Percentiles rank a stretch among this genome's conserved stretches.
Evolutionary conservation across 2,113 vertebrate genomes (phyloP).

Genomic region (Fulmarus glacialis): DNA sequence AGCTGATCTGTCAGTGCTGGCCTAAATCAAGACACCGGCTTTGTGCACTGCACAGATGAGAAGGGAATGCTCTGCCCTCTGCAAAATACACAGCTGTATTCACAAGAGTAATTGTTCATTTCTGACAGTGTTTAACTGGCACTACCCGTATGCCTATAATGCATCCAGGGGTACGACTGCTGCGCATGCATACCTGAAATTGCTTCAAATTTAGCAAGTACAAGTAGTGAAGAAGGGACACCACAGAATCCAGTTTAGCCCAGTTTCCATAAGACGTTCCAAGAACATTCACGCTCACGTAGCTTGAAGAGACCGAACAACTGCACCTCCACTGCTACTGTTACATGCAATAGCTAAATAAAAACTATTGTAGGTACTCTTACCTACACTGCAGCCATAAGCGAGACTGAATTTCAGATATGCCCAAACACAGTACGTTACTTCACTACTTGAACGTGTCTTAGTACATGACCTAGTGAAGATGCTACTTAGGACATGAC

Average conservation of each 20-base stretch:
- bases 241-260: neutral
- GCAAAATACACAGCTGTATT: neutral
- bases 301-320: neutral
- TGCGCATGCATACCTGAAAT: neutral
- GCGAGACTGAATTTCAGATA: neutral
- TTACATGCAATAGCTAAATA: neutral
- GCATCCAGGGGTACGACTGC: neutral
- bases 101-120: neutral
- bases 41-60: neutral
- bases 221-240: neutral
- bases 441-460: neutral
- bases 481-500: neutral
- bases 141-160: neutral
- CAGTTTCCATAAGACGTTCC: neutral
- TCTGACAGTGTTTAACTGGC: neutral
- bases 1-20: neutral
- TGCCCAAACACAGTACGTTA: neutral
- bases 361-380: neutral
- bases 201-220: neutral
- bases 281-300: accelerated
- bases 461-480: neutral
- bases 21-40: neutral
- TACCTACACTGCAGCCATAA: neutral
- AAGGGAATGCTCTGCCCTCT: neutral
- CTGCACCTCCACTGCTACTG: neutral